Evolutionary conservation across 1,140 invertebrate species (phyloP).

Genomic region (Orchestia grillus): DNA sequence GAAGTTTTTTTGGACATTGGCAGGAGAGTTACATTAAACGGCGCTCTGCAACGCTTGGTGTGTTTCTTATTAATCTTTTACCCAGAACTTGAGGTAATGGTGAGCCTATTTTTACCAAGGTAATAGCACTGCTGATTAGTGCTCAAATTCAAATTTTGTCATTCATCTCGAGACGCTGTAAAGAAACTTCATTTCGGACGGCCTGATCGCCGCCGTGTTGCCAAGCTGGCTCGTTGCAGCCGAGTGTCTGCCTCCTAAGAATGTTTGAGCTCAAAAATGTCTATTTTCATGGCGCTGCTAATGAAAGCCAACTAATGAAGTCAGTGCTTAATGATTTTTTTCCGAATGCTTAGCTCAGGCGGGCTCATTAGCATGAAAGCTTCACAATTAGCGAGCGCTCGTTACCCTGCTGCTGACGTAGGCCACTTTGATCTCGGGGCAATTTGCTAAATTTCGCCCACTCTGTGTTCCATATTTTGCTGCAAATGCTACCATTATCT

Average conservation of each 20-base stretch:
- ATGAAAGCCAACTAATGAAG: slow-evolving; percentile 42
- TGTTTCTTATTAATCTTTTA: too few relatives aligned
- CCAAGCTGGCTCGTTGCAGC: neutral
- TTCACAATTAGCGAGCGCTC: neutral
- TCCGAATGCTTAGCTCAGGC: neutral
- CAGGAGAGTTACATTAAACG: too few relatives aligned
- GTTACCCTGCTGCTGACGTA: neutral
- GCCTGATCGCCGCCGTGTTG: neutral
- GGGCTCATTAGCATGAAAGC: neutral
- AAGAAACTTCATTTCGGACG: too few relatives aligned
- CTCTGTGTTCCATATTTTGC: neutral
- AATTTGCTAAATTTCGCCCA: neutral
- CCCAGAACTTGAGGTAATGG: too few relatives aligned
- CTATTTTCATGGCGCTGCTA: neutral
- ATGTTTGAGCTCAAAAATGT: neutral
- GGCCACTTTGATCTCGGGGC: neutral
- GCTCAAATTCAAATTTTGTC: too few relatives aligned
- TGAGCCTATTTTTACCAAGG: too few relatives aligned
- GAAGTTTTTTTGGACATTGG: too few relatives aligned
- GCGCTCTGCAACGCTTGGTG: too few relatives aligned
- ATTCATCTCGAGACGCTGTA: too few relatives aligned
- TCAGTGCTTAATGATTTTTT: neutral
- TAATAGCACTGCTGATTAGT: too few relatives aligned
- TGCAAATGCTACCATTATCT: neutral
- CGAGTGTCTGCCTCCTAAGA: neutral